These are phyloP conservation scores for Scaptomyza pallida DNA, from an alignment of 1,140 invertebrate genomes.

Conservation along the genomic window DNA sequence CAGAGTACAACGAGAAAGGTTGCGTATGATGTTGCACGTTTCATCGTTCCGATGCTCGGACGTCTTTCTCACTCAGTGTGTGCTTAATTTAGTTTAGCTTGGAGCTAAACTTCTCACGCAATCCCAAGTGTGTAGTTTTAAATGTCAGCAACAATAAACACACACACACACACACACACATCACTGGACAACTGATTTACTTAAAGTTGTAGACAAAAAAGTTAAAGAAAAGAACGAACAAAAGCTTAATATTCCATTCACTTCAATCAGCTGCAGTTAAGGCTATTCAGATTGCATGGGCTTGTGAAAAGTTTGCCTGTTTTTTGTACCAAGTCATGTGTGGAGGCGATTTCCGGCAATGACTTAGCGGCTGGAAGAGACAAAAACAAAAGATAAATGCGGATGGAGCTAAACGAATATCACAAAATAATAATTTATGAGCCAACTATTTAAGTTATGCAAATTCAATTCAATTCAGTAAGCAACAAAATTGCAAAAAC, in stretches of 20 bases:
- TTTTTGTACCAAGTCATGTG: too few species aligned
- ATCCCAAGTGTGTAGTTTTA: slow-evolving; percentile 79
- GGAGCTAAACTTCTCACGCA: slow-evolving; percentile 60
- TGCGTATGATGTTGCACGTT: slow-evolving; percentile 45
- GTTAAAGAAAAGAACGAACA: background rate
- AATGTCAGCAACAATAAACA: slow-evolving; percentile 74
- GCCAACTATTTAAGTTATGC: slow-evolving; percentile 20
- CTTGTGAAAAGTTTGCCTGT: too few species aligned
- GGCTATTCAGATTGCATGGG: too few species aligned
- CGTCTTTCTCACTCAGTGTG: slow-evolving; percentile 62
- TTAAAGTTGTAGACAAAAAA: slow-evolving; percentile 46
- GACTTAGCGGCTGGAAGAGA: background rate
- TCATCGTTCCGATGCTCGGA: slow-evolving; percentile 53
- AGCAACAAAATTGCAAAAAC: background rate
- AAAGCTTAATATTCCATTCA: too few species aligned
- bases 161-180: slow-evolving; percentile 22
- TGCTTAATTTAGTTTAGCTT: slow-evolving; percentile 78
- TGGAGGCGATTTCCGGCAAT: too few species aligned
- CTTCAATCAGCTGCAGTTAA: too few species aligned
- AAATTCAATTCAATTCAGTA: slow-evolving; percentile 14
- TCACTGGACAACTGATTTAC: slow-evolving; percentile 40
- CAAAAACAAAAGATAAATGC: background rate
- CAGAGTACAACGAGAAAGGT: too few species aligned
- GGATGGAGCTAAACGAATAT: too few species aligned
- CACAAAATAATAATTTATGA: slow-evolving; percentile 1